Conservation (phyloP, 2,113 vertebrate species). For the Crotalus horridus region DNA sequence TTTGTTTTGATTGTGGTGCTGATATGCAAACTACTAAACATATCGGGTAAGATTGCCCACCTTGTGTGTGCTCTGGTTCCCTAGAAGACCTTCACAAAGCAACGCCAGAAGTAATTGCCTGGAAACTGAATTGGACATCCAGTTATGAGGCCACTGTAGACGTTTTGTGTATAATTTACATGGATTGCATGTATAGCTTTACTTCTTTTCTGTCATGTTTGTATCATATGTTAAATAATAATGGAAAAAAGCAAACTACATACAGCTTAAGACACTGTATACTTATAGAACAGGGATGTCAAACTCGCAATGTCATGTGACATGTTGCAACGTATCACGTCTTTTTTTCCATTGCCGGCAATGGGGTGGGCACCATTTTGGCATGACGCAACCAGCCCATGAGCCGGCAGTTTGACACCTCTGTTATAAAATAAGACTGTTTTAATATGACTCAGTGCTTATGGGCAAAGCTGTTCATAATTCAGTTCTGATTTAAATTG, state of each 20-base stretch:
- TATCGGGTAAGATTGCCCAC: neutral
- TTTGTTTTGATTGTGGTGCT: neutral
- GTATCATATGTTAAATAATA: neutral
- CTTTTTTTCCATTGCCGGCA: too few relatives aligned
- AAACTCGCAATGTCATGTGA: too few relatives aligned
- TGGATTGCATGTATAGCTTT: neutral
- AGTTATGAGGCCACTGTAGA: neutral
- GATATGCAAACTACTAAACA: neutral
- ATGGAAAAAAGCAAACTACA: neutral
- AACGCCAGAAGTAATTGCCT: neutral
- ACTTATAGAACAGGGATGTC: neutral
- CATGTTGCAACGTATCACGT: fast-evolving
- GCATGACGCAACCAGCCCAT: too few relatives aligned
- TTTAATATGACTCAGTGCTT: neutral
- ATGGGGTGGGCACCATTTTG: too few relatives aligned
- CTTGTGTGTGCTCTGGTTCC: neutral
- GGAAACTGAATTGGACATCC: neutral
- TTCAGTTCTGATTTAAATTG: neutral
- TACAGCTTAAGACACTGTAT: neutral
- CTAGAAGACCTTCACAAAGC: neutral
- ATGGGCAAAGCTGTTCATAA: neutral
- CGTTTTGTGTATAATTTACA: neutral
- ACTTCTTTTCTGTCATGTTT: neutral
- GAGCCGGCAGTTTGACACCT: too few relatives aligned
- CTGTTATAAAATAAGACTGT: neutral